Base-by-base conservation (phyloP, 2,113 vertebrate species). In the Athene noctua region DNA sequence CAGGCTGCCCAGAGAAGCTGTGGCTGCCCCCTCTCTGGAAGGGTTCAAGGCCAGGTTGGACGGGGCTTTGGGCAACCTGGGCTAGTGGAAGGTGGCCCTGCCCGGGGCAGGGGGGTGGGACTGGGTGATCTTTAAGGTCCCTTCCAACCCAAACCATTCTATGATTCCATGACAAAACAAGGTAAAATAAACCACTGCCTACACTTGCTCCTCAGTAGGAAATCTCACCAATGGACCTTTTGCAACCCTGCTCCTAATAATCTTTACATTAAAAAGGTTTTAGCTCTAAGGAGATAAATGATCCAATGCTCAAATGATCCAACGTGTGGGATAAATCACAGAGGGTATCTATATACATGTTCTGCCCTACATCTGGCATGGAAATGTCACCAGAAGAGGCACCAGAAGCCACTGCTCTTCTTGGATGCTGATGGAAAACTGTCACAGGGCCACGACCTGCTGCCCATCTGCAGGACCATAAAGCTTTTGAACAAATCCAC, bases 321-420 rank as follows among this genome's bases (percentile, higher is more conserved):
- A 52, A 38, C 0, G 4, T 0, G 2, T 4, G 46, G 55, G 12
- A 27, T 13, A 49, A 58, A 61, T 5, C 55, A 14, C 80, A 25
- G 27, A 36, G 27, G 13, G 14, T 13, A 13, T 15, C 40, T 21
- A n/a, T 32, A 18, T 0, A 10, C 3, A 2, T 44, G 63, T 71
- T 32, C 65, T 79, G 70, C 63, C 52, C 55, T 36, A 26, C 36
- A 63, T 4, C 59, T 29, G 16, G 25, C 11, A 4, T n/a, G 17
- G 32, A 38, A 47, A 6, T 20, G 14, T 3, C 52, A 47, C 57
- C 29, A 54, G 34, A 38, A 57, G 52, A 46, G 67, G 46, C 47
- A 59, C n/a, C 73, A 63, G 27, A 20, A 49, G 51, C 52, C 38
- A 73, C 49, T 3, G 15, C 44, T 52, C 36, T 9, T 20, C 90